Evolutionary conservation across 2,113 vertebrate species (phyloP).

Genomic region (Anguilla rostrata): DNA sequence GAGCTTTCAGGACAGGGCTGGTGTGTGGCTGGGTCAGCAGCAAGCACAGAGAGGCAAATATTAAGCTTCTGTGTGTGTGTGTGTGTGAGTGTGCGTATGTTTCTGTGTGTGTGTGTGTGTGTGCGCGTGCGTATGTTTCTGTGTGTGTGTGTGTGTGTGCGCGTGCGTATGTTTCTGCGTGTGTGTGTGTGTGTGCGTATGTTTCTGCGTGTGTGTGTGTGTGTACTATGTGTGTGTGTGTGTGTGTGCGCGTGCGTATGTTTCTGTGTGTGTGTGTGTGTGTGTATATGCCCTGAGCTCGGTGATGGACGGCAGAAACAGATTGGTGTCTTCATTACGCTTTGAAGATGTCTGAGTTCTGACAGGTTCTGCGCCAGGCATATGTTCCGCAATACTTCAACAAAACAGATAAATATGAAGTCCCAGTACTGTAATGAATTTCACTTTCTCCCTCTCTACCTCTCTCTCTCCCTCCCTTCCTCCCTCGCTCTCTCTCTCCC

Average conservation of each 20-base stretch:
- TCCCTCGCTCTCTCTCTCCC: slow-evolving; percentile 27
- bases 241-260: background rate
- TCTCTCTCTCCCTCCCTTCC: background rate
- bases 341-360: slow-evolving; percentile 50
- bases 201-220: no score
- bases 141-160: no score
- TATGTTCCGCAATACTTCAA: slow-evolving; percentile 39
- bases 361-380: slow-evolving; percentile 55
- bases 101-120: no score
- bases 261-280: background rate
- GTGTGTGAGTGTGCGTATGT: background rate
- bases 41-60: background rate
- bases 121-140: no score
- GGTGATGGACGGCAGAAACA: slow-evolving; percentile 45
- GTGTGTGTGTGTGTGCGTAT: background rate
- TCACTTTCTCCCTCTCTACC: background rate
- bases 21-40: slow-evolving; percentile 19
- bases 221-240: background rate
- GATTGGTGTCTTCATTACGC: slow-evolving; percentile 59
- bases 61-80: no score
- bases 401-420: slow-evolving; percentile 40
- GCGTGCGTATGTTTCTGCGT: background rate
- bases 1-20: slow-evolving; percentile 48
- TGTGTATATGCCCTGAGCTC: slow-evolving; percentile 5
- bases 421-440: slow-evolving; percentile 22